Evolutionary conservation across 2,113 vertebrate species (phyloP), one percentile per base, ranked within the genome.

Genomic region (Taurulus bubalis): DNA sequence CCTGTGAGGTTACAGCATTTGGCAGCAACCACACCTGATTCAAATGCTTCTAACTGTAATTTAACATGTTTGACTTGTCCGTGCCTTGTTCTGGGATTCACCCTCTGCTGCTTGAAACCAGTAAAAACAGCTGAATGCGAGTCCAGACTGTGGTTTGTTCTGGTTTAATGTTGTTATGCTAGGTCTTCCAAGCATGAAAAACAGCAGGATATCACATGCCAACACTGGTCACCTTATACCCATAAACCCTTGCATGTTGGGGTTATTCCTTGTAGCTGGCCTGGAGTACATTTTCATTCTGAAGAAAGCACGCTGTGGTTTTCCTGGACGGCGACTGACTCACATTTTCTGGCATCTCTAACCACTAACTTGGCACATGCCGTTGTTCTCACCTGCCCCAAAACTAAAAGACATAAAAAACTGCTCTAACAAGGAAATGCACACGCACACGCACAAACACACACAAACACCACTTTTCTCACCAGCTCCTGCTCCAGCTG

Each of bases 401-500:
- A 60, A 77, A 76, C 55, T 42, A 40, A 66, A 83, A 28, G n/a
- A 0, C 36, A 24, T 8, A 26, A 47, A 20, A n/a, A 67, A 47
- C 8, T 4, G 14, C 64, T 45, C 24, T 18, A 18, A 42, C 26
- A 40, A 67, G 18, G 15, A 10, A 45, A 32, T 3, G 4, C 30
- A 32, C 30, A n/a, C n/a, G n/a, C n/a, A n/a, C n/a, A n/a, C 28
- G 0, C 62, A 24, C 18, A 20, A 30, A 51, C 51, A 75, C 24
- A 11, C 32, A 59, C 20, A 45, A 22, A 56, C 16, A 26, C 45
- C 11, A 10, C 1, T 38, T 47, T 59, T 69, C 94, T 94, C 92
- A 99, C 98, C 96, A 99, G 95, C 56, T 99, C 97, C 92, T 98
- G 97, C 45, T 99, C 98, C 68, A 98, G 91, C 20, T 95, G 94